Evolutionary conservation across 1,140 invertebrate genomes (phyloP).

Genomic region (Augochlora pura): DNA sequence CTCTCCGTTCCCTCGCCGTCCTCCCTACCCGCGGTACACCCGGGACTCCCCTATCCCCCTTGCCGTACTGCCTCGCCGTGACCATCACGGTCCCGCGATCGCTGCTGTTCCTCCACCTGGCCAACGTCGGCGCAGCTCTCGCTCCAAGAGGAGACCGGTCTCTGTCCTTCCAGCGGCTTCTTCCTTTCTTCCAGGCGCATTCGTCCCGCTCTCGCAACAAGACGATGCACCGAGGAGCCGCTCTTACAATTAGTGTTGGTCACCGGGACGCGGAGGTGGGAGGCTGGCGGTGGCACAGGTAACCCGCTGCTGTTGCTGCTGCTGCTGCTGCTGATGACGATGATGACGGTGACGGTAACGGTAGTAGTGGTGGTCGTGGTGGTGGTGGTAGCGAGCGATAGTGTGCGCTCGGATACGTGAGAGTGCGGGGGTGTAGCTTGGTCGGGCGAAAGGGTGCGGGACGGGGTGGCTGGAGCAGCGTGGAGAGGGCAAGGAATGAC

Average conservation of each 20-base stretch:
- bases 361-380: too few species aligned
- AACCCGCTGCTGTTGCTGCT: slow-evolving; percentile 9
- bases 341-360: too few species aligned
- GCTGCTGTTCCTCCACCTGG: slow-evolving; percentile 28
- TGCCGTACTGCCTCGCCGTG: background rate
- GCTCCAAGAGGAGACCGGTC: background rate
- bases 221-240: slow-evolving; percentile 8
- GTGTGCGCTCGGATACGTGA: slow-evolving; percentile 39
- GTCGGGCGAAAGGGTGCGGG: slow-evolving; percentile 15
- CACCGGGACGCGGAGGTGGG: slow-evolving; percentile 4
- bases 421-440: slow-evolving; percentile 61
- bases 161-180: slow-evolving; percentile 9
- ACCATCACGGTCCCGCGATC: background rate
- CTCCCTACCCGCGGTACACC: background rate
- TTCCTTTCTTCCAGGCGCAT: too few species aligned
- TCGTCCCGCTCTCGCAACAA: background rate
- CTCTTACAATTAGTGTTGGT: slow-evolving; percentile 47
- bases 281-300: slow-evolving; percentile 1
- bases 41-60: background rate
- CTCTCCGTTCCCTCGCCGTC: too few species aligned
- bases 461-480: slow-evolving; percentile 17
- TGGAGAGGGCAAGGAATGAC: slow-evolving; percentile 44
- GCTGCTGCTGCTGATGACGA: background rate
- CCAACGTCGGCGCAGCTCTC: background rate
- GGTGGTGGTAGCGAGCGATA: background rate